phyloP scores from a whole-genome alignment of 2,113 vertebrate species.

The Rhea americana region DNA sequence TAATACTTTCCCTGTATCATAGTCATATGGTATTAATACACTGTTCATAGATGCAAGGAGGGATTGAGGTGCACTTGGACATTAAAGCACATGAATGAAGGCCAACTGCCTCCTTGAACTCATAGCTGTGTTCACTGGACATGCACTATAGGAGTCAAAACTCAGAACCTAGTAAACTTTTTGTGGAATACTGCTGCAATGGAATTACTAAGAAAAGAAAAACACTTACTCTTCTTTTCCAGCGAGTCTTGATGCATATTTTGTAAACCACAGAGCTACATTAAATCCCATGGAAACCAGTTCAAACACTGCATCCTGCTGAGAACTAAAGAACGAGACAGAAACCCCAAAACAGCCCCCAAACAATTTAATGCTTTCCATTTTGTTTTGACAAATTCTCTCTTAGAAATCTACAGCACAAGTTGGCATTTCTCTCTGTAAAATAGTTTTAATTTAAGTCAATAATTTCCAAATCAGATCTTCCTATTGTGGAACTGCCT shows the following conservation, averaged over 20 bases:
- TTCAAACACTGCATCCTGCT: conserved; percentile 96
- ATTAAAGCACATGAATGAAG: not conserved
- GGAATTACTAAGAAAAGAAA: conserved; percentile 13
- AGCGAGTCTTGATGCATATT: conserved; percentile 92
- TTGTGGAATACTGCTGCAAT: not conserved
- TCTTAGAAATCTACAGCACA: not conserved
- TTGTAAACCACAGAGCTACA: conserved; percentile 94
- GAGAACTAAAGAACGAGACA: conserved; percentile 79
- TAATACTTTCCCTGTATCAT: not conserved
- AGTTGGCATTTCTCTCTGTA: not conserved
- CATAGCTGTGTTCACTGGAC: not conserved
- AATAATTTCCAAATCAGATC: not conserved
- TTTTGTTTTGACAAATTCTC: conserved; percentile 4
- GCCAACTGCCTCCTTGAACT: not conserved
- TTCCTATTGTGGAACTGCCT: not conserved
- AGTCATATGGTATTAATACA: not conserved
- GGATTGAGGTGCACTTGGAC: not conserved
- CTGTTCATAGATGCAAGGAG: not conserved
- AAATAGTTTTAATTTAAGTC: not conserved
- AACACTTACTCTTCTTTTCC: conserved; percentile 96
- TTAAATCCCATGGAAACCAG: conserved; percentile 95
- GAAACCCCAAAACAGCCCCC: not conserved
- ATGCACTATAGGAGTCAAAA: not conserved
- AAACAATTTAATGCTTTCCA: not conserved
- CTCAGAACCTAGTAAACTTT: not conserved